A percentile compares a stretch with the other conserved stretches of the same genome.
Conservation (phyloP, 2,888 invertebrate genomes). For the Ectemnius cavifrons region DNA sequence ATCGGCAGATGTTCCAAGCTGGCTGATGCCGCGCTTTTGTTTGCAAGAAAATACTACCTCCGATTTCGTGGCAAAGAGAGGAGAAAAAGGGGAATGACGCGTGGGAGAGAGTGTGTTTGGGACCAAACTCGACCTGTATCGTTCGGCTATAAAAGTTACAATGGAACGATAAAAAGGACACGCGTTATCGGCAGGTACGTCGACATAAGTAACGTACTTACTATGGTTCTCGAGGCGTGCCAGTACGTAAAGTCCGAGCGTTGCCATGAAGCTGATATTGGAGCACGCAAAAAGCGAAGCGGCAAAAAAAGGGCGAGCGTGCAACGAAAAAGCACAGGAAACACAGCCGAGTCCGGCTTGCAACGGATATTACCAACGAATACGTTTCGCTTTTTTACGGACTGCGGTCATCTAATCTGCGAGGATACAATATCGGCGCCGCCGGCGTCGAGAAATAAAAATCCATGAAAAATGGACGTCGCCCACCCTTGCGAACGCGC, state of each 20-base stretch:
- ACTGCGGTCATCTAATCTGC: too few relatives aligned
- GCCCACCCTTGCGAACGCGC: too few relatives aligned
- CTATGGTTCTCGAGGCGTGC: slow-evolving; percentile 15
- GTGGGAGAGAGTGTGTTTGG: slow-evolving; percentile 38
- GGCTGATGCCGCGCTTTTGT: slow-evolving; percentile 30
- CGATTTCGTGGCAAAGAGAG: neutral
- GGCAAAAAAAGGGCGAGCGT: neutral
- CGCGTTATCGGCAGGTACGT: slow-evolving; percentile 46
- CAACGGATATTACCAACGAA: neutral
- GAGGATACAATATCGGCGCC: too few relatives aligned
- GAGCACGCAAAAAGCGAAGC: neutral
- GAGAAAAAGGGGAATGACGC: slow-evolving; percentile 14
- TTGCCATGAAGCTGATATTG: neutral
- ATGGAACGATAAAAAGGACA: slow-evolving; percentile 35
- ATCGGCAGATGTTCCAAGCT: slow-evolving; percentile 36
- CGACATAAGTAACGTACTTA: slow-evolving; percentile 39
- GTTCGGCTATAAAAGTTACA: neutral
- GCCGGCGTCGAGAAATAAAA: too few relatives aligned
- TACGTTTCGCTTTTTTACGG: slow-evolving; percentile 4
- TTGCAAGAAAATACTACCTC: slow-evolving; percentile 32
- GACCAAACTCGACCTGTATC: slow-evolving; percentile 39
- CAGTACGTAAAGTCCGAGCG: too few relatives aligned
- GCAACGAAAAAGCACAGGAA: too few relatives aligned
- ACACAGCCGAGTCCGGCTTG: too few relatives aligned
- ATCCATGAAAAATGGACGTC: too few relatives aligned